Percentiles rank a stretch among this genome's conserved stretches.
Conservation (phyloP, 2,888 invertebrate genomes). For the Amblyjoppa proteus region DNA sequence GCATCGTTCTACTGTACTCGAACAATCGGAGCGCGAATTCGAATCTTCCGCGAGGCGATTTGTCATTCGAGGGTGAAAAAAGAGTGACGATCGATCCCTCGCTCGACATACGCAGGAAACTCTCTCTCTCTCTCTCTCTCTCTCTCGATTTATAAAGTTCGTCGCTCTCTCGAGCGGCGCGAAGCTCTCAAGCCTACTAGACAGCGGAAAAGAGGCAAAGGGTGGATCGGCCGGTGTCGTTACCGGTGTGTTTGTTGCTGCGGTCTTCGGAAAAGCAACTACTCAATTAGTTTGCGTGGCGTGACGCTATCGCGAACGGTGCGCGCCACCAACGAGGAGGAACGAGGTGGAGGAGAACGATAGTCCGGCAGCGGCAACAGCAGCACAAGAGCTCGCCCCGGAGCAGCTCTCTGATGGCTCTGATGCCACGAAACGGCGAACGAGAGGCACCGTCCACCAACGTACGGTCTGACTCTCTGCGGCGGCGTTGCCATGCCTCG, state of each 20-base stretch:
- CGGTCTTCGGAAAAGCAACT: slow-evolving; percentile 75
- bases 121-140: too few relatives aligned
- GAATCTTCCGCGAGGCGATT: neutral
- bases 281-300: slow-evolving; percentile 81
- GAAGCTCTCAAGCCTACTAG: neutral
- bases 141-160: too few relatives aligned
- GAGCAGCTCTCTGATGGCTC: slow-evolving; percentile 46
- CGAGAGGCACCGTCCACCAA: slow-evolving; percentile 33
- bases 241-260: slow-evolving; percentile 1
- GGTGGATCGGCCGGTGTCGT: neutral
- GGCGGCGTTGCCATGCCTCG: slow-evolving; percentile 82
- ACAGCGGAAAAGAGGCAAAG: neutral
- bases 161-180: neutral
- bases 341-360: slow-evolving; percentile 21
- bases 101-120: too few relatives aligned
- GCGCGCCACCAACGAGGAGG: slow-evolving; percentile 56
- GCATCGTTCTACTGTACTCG: neutral
- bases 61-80: too few relatives aligned
- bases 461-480: slow-evolving; percentile 34
- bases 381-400: slow-evolving; percentile 33
- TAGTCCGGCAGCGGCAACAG: slow-evolving; percentile 14
- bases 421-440: slow-evolving; percentile 32
- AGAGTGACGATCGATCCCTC: too few relatives aligned
- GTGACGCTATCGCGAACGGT: slow-evolving; percentile 76
- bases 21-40: neutral